These are phyloP conservation scores for Leptonema lineaticorne DNA, from an alignment of 1,140 invertebrate genomes.

Conservation along the genomic window DNA sequence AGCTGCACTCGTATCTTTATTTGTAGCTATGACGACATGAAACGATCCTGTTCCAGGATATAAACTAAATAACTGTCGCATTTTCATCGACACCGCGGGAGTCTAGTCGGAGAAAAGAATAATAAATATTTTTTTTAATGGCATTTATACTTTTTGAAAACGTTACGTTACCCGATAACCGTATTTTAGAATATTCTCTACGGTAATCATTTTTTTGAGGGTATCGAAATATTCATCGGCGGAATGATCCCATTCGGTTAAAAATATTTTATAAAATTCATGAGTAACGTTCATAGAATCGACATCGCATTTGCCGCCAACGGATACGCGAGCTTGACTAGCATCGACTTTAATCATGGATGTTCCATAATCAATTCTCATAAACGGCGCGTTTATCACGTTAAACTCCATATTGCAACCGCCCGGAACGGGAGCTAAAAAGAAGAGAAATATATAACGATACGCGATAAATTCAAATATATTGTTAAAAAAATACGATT, in stretches of 20 bases:
- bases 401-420: slow-evolving; percentile 67
- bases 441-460: not conserved
- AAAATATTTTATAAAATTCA: slow-evolving; percentile 61
- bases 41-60: slow-evolving; percentile 61
- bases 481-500: no score
- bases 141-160: no score
- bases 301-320: not conserved
- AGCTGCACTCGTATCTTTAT: slow-evolving; percentile 50
- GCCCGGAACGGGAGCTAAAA: slow-evolving; percentile 65
- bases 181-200: slow-evolving; percentile 53
- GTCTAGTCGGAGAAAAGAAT: not conserved
- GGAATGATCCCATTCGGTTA: slow-evolving; percentile 56
- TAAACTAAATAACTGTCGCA: slow-evolving; percentile 55
- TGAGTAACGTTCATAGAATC: slow-evolving; percentile 50
- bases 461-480: no score
- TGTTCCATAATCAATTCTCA: slow-evolving; percentile 51
- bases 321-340: slow-evolving; percentile 50
- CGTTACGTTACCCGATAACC: slow-evolving; percentile 59
- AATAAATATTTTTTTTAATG: not conserved
- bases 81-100: slow-evolving; percentile 41
- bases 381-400: slow-evolving; percentile 61
- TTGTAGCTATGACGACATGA: slow-evolving; percentile 58
- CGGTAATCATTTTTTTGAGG: slow-evolving; percentile 59
- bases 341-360: slow-evolving; percentile 56
- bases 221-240: slow-evolving; percentile 57